Conservation (phyloP, 2,888 invertebrate genomes). For the Bellardia bayeri region DNA sequence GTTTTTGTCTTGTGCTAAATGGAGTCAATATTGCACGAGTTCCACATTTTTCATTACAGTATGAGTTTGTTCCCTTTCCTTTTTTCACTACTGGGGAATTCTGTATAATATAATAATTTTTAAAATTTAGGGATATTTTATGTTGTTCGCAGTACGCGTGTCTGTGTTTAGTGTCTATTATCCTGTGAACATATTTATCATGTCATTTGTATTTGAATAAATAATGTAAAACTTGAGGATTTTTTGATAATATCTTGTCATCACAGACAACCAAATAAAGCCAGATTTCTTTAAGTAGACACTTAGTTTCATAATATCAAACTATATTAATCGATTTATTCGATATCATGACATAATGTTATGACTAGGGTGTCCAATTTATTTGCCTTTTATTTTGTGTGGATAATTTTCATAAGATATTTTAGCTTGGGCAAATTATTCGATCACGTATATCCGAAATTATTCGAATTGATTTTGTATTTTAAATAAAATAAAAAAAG, state of each 20-base stretch:
- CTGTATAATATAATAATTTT: conserved; percentile 66
- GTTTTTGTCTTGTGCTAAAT: conserved; percentile 59
- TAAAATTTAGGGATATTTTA: conserved; percentile 53
- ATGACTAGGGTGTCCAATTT: too few species aligned
- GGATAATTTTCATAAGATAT: too few species aligned
- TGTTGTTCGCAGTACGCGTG: conserved; percentile 79
- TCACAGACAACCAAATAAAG: neutral
- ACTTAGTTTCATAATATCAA: neutral
- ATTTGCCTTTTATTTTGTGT: too few species aligned
- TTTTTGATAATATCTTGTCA: conserved; percentile 65
- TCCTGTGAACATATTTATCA: conserved; percentile 80
- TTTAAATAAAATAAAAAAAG: too few species aligned
- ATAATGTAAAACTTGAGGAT: conserved; percentile 39
- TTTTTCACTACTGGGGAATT: neutral
- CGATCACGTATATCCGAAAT: too few species aligned
- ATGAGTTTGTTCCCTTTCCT: conserved; percentile 65
- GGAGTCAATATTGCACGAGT: conserved; percentile 53
- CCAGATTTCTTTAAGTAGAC: too few species aligned
- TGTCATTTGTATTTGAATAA: conserved; percentile 71
- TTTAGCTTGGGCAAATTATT: too few species aligned
- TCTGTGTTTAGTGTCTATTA: conserved; percentile 84
- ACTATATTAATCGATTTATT: neutral
- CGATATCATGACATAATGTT: too few species aligned
- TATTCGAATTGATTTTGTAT: too few species aligned
- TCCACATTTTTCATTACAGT: conserved; percentile 36